Base-by-base conservation (phyloP, 2,888 invertebrate species). In the Apotomis betuletana region DNA sequence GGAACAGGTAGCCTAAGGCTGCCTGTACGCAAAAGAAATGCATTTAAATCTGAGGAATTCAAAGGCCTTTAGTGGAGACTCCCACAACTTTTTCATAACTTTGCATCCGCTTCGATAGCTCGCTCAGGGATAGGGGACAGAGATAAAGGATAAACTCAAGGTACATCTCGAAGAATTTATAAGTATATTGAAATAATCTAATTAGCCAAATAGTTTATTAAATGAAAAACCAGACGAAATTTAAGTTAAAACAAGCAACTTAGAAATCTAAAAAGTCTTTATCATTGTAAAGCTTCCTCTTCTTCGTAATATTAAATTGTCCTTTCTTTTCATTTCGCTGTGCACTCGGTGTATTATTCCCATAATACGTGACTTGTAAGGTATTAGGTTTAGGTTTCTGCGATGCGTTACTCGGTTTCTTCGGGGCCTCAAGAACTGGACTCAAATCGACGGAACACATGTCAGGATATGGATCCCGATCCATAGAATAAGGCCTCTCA, bases 201-300 rank as follows among this genome's bases (percentile, higher is more conserved):
- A 41, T 41, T 41, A 41, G 5, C 5, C 6, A 41, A 41, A 41
- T 41, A 41, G 5, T 41, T 41, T 6, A 41, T 41, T 41, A 41
- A 41, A 41, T 41, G 41, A 6, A 41, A 41, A 41, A 41, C 6
- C 41, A 41, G 41, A 41, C 41, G 6, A 41, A 6, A 41, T 41
- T 4, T 6, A 41, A 41, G 6, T 9, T 49, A 49, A 49, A 49
- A 3, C 10, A 72, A 58, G 54, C 67, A 65, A 58, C 27, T 84
- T 86, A 90, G 77, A 87, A 87, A 78, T 90, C 88, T 77, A 88
- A 85, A 76, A 89, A 90, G 69, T 90, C 90, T 78, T 91, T 91
- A 12, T 89, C 90, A 71, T 83, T 90, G 74, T 89, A 93, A 4
- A 93, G 83, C 79, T 93, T 93, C 75, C 93, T 85, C 77, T 91